Base-by-base conservation (phyloP, 2,113 vertebrate species). In the Vireo altiloquus region DNA sequence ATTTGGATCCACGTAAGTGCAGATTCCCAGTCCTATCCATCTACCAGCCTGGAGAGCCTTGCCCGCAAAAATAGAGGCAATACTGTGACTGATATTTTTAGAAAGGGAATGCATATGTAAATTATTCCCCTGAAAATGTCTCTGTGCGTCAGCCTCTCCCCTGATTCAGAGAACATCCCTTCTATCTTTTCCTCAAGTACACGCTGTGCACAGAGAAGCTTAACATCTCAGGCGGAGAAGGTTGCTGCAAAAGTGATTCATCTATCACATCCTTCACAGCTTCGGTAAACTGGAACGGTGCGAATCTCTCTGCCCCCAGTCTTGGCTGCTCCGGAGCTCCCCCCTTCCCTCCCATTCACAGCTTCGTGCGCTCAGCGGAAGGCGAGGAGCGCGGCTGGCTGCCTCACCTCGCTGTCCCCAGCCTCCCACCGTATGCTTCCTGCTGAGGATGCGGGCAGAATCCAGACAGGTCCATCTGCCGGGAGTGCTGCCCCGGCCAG, bases 31-130 rank as follows among this genome's bases (percentile, higher is more conserved):
- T 52, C 75, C 92, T 64, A 66, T 21, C 80, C 64, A 92, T 90
- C 76, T 37, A 78, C 50, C 76, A 94, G 92, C 86, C 83, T 17
- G 35, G 64, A 92, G 82, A 93, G 86, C 42, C 76, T 92, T 52
- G 81, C 70, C 16, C 23, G 15, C 83, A 89, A 74, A 92, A 94
- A 94, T 77, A 94, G 96, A 93, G 92, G 86, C 96, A 95, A 93
- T 6, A 9, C 95, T 87, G 94, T 16, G 60, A 47, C 64, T 63
- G 92, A n/a, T 97, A 95, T 96, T 96, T 96, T 96, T 97, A 97
- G 96, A 96, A 92, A 93, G 91, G 92, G 95, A 96, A 96, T 94
- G 72, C 91, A 96, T 95, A 96, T 96, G 96, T 89, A 97, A 97
- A 96, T 97, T 44, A 90, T 89, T 91, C 96, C 80, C 86, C 91